Percentiles rank a stretch among this genome's conserved stretches.
Conservation (phyloP, 2,113 vertebrate genomes). For the Narcine bancroftii region DNA sequence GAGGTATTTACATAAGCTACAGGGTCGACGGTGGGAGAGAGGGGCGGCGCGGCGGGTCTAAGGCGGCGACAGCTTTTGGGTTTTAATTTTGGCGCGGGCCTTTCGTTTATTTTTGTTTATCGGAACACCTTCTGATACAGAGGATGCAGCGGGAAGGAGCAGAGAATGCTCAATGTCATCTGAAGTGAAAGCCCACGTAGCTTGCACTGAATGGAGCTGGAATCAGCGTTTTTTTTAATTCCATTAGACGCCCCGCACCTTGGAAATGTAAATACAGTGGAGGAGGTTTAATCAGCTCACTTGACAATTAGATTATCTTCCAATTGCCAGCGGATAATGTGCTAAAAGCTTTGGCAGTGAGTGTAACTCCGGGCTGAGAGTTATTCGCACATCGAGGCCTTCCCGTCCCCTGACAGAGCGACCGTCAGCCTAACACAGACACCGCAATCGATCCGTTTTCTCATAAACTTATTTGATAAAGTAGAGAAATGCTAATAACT, state of each 20-base stretch:
- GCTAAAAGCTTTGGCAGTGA: conserved; percentile 89
- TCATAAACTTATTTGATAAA: not conserved
- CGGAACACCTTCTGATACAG: not conserved
- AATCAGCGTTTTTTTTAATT: conserved; percentile 58
- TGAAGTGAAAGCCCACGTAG: not conserved
- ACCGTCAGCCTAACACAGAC: no score
- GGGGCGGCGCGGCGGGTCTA: no score
- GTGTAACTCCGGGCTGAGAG: conserved; percentile 71
- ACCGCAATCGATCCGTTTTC: not conserved
- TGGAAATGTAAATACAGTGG: conserved; percentile 73
- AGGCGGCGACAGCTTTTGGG: not conserved
- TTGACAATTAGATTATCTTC: conserved; percentile 73
- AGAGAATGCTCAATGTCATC: not conserved
- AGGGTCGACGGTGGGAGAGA: not conserved
- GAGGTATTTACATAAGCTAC: not conserved
- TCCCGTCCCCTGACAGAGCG: conserved; percentile 39
- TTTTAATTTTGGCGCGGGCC: not conserved
- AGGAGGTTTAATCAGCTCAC: conserved; percentile 73
- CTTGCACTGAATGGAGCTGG: not conserved
- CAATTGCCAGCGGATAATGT: conserved; percentile 87
- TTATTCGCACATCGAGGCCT: conserved; percentile 78
- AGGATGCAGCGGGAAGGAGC: not conserved
- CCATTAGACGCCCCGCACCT: conserved; percentile 58
- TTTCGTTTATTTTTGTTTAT: not conserved
- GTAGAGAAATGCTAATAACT: not conserved